Base-by-base conservation (phyloP, 2,888 invertebrate genomes). In the Geophilus truncorum region DNA sequence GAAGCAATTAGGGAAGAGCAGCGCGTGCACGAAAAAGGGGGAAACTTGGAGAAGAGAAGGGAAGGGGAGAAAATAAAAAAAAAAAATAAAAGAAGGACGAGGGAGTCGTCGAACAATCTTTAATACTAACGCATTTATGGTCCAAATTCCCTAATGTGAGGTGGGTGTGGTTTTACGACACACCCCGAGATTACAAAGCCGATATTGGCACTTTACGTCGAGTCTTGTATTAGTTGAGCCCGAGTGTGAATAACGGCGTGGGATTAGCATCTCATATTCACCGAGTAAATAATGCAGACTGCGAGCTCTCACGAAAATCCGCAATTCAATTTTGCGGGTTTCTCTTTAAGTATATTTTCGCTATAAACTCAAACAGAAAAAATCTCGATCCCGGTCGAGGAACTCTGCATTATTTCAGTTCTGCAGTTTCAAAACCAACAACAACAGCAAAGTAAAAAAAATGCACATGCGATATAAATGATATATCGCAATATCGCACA, bases 11-110 rank as follows among this genome's bases (percentile, higher is more conserved):
- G 25, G 70, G 70, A 70, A 70, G 70, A 70, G 70, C 70, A 25
- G 70, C 70, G 70, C 70, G 70, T 70, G 70, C 70, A 70, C n/a
- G n/a, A n/a, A n/a, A n/a, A 70, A 70, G 70, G n/a, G 70, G 70
- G 70, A 25, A 70, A n/a, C n/a, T n/a, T n/a, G 12, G 0, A 4
- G 28, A 12, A 15, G 70, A 70, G n/a, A 28, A 15, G 70, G 15
- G 28, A 70, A 28, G 28, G 25, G n/a, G 15, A 18, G 18, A 51
- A 70, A 70, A 70, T 5, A n/a, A 70, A 70, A 12, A n/a, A 70
- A 15, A 70, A 28, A 70, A 6, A 62, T 10, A 62, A 21, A 57
- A 57, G n/a, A 7, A 21, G n/a, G 15, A 23, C 15, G 10, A 28
- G 70, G 70, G 70, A 28, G 28, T 25, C 28, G 28, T 70, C 70